phyloP scores from a whole-genome alignment of 2,797 vertebrate genomes.

The Spheniscus humboldti region DNA sequence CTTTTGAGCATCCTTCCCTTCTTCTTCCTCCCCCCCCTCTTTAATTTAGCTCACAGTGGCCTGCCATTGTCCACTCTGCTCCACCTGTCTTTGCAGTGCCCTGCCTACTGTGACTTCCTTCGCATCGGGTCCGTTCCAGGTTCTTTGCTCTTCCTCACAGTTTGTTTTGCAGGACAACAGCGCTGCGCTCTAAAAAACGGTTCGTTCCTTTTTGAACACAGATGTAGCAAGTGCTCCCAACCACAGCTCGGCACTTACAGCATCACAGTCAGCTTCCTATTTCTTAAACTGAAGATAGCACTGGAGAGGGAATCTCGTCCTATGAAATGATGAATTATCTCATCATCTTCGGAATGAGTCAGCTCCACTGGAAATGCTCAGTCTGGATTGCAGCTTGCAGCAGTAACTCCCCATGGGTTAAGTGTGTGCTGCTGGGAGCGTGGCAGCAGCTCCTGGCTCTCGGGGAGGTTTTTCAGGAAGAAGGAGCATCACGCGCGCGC shows the following conservation, averaged over 20 bases:
- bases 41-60: not conserved
- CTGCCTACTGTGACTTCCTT: not conserved
- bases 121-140: not conserved
- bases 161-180: not conserved
- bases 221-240: not conserved
- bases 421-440: not conserved
- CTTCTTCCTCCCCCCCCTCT: not conserved
- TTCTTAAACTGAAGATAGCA: not conserved
- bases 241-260: not conserved
- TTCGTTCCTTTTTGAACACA: not conserved
- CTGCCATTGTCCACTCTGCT: not conserved
- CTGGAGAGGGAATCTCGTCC: not conserved
- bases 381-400: not conserved
- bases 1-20: not conserved
- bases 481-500: not conserved
- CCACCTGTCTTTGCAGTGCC: not conserved
- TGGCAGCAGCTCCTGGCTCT: not conserved
- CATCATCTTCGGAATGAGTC: not conserved
- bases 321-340: not conserved
- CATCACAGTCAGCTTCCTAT: not conserved
- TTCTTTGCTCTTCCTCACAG: not conserved
- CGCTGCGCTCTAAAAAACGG: fast-evolving
- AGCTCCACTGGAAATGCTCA: not conserved
- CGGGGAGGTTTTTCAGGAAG: not conserved
- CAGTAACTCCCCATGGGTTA: not conserved